These are phyloP conservation scores for Solen grandis DNA, from an alignment of 1,140 invertebrate genomes.

Conservation along the genomic window DNA sequence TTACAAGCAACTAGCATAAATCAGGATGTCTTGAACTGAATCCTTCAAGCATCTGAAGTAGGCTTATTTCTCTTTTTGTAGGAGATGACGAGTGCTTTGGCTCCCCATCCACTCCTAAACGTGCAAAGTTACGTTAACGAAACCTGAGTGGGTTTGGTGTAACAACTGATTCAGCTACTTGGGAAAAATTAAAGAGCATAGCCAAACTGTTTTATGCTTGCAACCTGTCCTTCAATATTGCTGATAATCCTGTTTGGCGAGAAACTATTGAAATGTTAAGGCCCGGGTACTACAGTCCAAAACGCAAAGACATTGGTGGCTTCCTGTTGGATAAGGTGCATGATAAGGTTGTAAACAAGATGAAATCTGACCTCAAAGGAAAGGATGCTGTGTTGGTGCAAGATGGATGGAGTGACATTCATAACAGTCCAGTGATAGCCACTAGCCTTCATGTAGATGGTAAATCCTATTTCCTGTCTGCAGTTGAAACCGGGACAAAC, in stretches of 20 bases:
- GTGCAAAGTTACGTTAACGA: slow-evolving; percentile 7
- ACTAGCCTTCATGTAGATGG: background rate
- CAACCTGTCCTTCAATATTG: slow-evolving; percentile 25
- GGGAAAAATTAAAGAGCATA: slow-evolving; percentile 24
- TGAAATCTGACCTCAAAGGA: slow-evolving; percentile 17
- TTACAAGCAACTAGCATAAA: no score
- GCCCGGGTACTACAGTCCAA: slow-evolving; percentile 14
- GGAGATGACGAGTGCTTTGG: slow-evolving; percentile 1
- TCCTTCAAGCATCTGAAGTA: slow-evolving; percentile 21
- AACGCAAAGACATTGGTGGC: slow-evolving; percentile 36
- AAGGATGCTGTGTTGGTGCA: slow-evolving; percentile 10
- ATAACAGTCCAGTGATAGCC: background rate
- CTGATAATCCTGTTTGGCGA: slow-evolving; percentile 26
- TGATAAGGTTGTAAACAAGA: slow-evolving; percentile 9
- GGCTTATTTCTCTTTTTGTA: slow-evolving; percentile 39
- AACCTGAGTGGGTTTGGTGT: slow-evolving; percentile 21
- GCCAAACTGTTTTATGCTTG: slow-evolving; percentile 29
- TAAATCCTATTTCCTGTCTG: background rate
- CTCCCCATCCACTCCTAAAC: slow-evolving; percentile 14
- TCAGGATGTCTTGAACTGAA: no score
- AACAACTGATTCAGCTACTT: slow-evolving; percentile 4
- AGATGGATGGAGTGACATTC: no score
- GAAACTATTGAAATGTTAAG: slow-evolving; percentile 20
- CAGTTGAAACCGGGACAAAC: background rate
- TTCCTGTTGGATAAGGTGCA: background rate